A percentile compares a stretch with the other conserved stretches of the same genome.
These are phyloP conservation scores for Cyrtodaria siliqua DNA, from an alignment of 2,888 invertebrate species.

Conservation along the genomic window DNA sequence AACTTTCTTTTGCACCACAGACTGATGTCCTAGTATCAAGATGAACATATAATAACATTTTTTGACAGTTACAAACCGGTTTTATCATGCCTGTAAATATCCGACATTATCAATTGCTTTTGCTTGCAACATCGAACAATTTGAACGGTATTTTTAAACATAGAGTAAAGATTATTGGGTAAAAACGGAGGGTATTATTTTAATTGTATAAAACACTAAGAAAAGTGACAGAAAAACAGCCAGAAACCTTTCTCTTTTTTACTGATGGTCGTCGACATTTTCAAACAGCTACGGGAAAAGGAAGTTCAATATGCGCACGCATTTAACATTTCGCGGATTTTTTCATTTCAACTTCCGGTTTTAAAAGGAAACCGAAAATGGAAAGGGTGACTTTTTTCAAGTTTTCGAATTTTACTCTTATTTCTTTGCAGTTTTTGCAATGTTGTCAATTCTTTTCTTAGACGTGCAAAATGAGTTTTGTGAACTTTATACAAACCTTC, in stretches of 20 bases:
- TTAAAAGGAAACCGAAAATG: too few species aligned
- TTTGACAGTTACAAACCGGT: background rate
- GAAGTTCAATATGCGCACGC: constrained; percentile 61
- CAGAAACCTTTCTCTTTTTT: constrained; percentile 90
- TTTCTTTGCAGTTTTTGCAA: background rate
- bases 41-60: too few species aligned
- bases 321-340: constrained; percentile 14
- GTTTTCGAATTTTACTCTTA: background rate
- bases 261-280: constrained; percentile 88
- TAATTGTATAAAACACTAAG: background rate
- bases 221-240: constrained; percentile 3
- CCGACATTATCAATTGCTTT: background rate
- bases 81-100: background rate
- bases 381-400: too few species aligned
- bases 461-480: background rate
- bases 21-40: too few species aligned
- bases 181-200: background rate
- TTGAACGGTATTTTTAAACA: background rate
- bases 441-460: background rate
- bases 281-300: constrained; percentile 77
- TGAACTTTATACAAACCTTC: constrained; percentile 19
- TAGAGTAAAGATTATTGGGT: background rate
- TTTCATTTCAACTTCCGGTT: background rate
- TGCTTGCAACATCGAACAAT: background rate
- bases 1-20: too few species aligned